Base-by-base conservation (phyloP, 2,888 invertebrate genomes). In the Ectropis crepuscularia region DNA sequence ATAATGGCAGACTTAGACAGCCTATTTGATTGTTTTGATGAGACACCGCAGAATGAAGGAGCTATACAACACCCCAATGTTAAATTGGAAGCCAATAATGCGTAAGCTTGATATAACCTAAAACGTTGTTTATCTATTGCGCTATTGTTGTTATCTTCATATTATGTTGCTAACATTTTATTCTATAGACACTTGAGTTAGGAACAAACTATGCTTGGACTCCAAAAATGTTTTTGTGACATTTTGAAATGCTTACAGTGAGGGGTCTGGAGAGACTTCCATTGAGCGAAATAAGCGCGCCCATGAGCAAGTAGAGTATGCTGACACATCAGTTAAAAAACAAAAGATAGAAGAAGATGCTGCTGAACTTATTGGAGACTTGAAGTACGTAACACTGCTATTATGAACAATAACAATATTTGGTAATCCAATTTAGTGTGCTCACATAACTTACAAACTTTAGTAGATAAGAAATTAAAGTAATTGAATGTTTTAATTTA, bases 1-100 rank as follows among this genome's bases (percentile, higher is more conserved):
- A 74, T 61, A 63, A 91, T 92, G 91, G 83, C 83, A 63, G 86
- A 89, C 70, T 67, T 90, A 28, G 79, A 84, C 67, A 83, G 72
- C 77, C 77, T 92, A 74, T 92, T 92, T 74, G 89, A 89, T 78
- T 92, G 92, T 77, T 92, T 92, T 72, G 90, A 90, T 42, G 87
- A 90, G 49, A 64, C 79, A 6, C 65, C 77, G 6, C 70, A 80
- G 37, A 86, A 79, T 71, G 83, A 82, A 70, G 70, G 81, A 38
- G 70, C 85, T 39, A 72, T 84, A 43, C 85, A 87, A 67, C 78
- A 85, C 57, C 86, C 88, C 41, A 84, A 82, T 48, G 65, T 86
- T 28, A 76, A 81, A 65, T 78, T 67, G 53, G 76, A 76, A 9
- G 74, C 74, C 53, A 72, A 77, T 38, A 71, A 74, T 36, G 41